Evolutionary conservation across 2,888 invertebrate species (phyloP), one percentile per base, ranked within the genome.

Genomic region (Caenorhabditis afra): DNA sequence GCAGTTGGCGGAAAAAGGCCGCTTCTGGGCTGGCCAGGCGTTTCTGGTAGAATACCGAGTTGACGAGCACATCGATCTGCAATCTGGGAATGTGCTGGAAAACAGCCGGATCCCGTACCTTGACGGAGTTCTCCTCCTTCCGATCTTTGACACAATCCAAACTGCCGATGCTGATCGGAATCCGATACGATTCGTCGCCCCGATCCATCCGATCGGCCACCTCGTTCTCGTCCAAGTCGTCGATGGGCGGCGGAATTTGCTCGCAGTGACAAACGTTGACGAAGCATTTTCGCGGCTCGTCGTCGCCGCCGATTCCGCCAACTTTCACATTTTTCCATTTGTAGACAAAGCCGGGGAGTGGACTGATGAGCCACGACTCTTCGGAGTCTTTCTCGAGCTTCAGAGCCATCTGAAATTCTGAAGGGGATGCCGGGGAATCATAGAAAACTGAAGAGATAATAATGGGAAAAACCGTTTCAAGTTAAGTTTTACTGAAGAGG

Each of bases 1-100:
- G 41, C 16, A 86, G 70, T 53, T 87, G 86, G 1, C 88, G 84
- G 74, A 79, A 86, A 59, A 87, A 88, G 3, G 70, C 47, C 12
- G 73, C 70, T 1, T 85, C 79, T 10, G 35, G 16, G 3, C 79
- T 64, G 10, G 49, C 58, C 3, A 88, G 65, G 1, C 84, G 79
- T 35, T 85, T 85, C n/a, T 82, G 68, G 58, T 74, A 89, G 70
- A 87, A 89, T 1, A 75, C 45, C 12, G 82, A 81, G 62, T 87
- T 88, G 14, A 89, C 81, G 14, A 88, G 64, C 20, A 87, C 85
- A 67, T 89, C 89, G 23, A 88, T 71, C 85, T 85, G 57, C 20
- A 81, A 66, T 5, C 8, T 29, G 29, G 29, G 7, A 7, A 3
- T 5, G 29, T 29, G 29, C 7, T 8, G 1, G 29, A n/a, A 29